Base-by-base conservation (phyloP, 2,797 vertebrate genomes). In the Fundulus diaphanus region DNA sequence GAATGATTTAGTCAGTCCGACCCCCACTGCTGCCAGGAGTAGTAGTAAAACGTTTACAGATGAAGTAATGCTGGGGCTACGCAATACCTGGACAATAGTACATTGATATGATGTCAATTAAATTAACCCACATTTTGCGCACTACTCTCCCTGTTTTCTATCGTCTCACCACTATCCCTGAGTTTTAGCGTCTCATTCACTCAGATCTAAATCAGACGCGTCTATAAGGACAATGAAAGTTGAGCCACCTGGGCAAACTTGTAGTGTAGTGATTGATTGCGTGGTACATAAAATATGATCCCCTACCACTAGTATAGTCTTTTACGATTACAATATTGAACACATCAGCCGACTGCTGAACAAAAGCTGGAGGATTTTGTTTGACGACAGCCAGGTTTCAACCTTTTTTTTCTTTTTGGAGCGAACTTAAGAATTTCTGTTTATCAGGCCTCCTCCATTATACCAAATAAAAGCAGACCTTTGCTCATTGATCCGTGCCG, bases 401-500 rank as follows among this genome's bases (percentile, higher is more conserved):
- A 37, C 22, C n/a, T n/a, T n/a, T n/a, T n/a, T n/a, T n/a, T 65
- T n/a, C 35, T 40, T 65, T 65, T 1, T 65, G 35, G 8, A 24
- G 42, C n/a, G 37, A 46, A 67, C 7, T 0, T 0, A 73, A 44
- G 2, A 1, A 27, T 75, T 80, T 3, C 8, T 31, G 67, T 0
- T 52, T n/a, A 63, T 66, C n/a, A 68, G 56, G 31, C 29, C n/a
- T 59, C 7, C 29, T n/a, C 24, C 22, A 3, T 40, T 37, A n/a
- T 40, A 13, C 61, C 20, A 24, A 67, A 1, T 11, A 27, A 49
- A 40, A 49, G 54, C 3, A 51, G 27, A 5, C 67, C 27, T 33
- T 13, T 69, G 27, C 68, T 5, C 15, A 4, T 59, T 42, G 33
- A 56, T 72, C 15, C 12, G n/a, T 79, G 69, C 40, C 66, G 70